These are phyloP conservation scores for Noctuana brunneofusca DNA, from an alignment of 2,888 invertebrate genomes.

Conservation along the genomic window DNA sequence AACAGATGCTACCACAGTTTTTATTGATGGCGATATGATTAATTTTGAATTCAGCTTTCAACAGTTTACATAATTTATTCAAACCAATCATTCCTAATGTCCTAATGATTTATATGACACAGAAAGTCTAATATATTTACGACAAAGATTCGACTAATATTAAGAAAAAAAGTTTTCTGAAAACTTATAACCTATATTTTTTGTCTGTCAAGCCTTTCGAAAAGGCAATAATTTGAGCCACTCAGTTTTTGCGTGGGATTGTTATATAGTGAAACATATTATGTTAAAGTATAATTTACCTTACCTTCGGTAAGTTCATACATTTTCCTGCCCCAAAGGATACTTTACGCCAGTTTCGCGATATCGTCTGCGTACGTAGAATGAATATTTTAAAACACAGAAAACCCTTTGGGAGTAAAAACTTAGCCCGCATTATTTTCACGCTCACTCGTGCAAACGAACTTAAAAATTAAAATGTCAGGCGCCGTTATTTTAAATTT, in stretches of 20 bases:
- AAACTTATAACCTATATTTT: too few species aligned
- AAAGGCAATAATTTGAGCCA: too few species aligned
- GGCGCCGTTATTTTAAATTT: too few species aligned
- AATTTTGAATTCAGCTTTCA: neutral
- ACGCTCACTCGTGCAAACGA: neutral
- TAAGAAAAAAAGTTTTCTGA: too few species aligned
- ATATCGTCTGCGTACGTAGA: neutral
- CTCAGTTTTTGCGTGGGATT: too few species aligned
- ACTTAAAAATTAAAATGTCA: neutral
- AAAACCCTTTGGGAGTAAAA: neutral
- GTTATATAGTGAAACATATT: neutral
- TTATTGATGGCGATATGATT: neutral
- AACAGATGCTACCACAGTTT: neutral
- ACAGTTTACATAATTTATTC: neutral
- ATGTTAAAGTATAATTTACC: neutral
- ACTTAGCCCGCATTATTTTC: slow-evolving; percentile 4
- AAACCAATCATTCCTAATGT: neutral
- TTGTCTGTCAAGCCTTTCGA: too few species aligned
- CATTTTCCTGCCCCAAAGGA: neutral
- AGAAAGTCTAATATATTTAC: too few species aligned
- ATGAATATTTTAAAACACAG: slow-evolving; percentile 6
- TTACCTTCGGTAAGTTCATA: neutral
- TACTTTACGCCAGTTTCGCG: slow-evolving; percentile 3
- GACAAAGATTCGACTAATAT: too few species aligned
- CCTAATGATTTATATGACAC: too few species aligned